Evolutionary conservation across 2,888 invertebrate species (phyloP).

Genomic region (Agriopis aurantiaria): DNA sequence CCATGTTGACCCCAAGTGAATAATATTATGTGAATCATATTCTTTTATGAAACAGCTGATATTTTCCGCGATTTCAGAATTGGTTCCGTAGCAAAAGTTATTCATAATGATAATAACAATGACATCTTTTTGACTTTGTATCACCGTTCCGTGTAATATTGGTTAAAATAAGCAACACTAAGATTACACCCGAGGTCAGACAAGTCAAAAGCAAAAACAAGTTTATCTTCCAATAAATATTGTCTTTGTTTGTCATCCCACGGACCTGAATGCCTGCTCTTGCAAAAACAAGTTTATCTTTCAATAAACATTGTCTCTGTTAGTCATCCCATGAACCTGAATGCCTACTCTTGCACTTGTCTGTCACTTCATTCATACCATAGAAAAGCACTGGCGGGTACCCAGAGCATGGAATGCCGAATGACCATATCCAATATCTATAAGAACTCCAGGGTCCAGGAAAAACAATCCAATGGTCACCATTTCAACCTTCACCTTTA

Average conservation of each 20-base stretch:
- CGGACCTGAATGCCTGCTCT: conserved; percentile 65
- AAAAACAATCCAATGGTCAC: conserved; percentile 16
- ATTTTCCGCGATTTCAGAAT: too few relatives aligned
- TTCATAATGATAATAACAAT: too few relatives aligned
- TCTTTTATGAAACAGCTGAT: too few relatives aligned
- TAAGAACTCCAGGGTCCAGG: conserved; percentile 30
- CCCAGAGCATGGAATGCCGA: conserved; percentile 78
- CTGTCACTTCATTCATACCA: conserved; percentile 62
- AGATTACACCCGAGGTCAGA: background rate
- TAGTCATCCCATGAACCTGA: conserved; percentile 60
- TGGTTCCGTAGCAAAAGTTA: too few relatives aligned
- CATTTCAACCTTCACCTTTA: conserved; percentile 32
- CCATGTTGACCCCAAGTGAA: too few relatives aligned
- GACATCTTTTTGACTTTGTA: too few relatives aligned
- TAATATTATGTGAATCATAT: too few relatives aligned
- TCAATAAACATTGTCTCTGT: conserved; percentile 50
- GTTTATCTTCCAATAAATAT: conserved; percentile 56
- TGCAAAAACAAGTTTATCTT: conserved; percentile 51
- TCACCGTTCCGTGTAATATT: background rate
- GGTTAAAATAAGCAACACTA: background rate
- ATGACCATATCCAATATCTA: conserved; percentile 56
- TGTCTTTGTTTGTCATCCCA: conserved; percentile 54
- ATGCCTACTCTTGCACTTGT: conserved; percentile 72
- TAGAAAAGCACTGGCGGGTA: conserved; percentile 63
- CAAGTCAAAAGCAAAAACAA: background rate